Conservation (phyloP, 2,113 vertebrate species). For the Plecturocebus donacophilus region DNA sequence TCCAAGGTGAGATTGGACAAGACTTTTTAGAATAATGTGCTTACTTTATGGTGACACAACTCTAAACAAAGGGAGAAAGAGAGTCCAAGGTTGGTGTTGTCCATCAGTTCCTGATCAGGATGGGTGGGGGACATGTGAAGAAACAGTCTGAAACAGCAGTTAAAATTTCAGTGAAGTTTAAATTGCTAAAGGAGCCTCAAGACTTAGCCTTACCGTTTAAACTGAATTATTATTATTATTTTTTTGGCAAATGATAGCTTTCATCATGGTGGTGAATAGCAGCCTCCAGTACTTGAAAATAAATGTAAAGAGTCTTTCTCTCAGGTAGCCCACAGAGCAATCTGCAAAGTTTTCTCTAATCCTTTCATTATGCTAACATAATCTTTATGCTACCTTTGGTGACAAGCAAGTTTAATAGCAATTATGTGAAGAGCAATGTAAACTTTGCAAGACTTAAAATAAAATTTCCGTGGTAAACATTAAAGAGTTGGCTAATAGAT, state of each 20-base stretch:
- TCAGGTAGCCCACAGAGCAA: neutral
- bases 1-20: neutral
- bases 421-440: neutral
- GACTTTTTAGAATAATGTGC: neutral
- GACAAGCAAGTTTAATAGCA: slow-evolving; percentile 16
- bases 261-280: neutral
- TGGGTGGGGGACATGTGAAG: neutral
- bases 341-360: neutral
- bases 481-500: neutral
- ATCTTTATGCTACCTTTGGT: neutral
- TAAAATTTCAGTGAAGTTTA: neutral
- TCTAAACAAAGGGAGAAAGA: neutral
- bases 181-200: neutral
- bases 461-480: neutral
- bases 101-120: neutral
- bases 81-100: neutral
- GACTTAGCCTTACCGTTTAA: neutral
- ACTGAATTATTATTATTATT: slow-evolving; percentile 44
- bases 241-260: slow-evolving; percentile 11
- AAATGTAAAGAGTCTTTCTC: neutral
- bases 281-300: slow-evolving; percentile 45
- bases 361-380: slow-evolving; percentile 22
- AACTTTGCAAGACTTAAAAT: neutral
- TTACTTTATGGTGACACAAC: neutral
- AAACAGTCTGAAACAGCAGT: neutral